Evolutionary conservation across 2,888 invertebrate species (phyloP), one percentile per base, ranked within the genome.

Genomic region (Eremobia ochroleuca): DNA sequence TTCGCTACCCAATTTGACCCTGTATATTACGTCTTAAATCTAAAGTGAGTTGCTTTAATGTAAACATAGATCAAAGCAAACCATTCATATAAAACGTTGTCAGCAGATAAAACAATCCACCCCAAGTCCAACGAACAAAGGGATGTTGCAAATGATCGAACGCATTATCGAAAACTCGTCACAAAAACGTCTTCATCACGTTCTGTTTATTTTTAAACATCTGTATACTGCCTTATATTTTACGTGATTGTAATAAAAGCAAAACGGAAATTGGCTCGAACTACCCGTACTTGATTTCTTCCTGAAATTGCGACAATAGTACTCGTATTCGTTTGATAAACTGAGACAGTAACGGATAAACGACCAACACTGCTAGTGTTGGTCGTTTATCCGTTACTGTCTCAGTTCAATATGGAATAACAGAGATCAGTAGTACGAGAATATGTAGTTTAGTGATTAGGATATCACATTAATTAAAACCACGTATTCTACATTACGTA

Each of bases 101-200:
- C 58, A 71, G 31, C 62, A 49, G 62, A 80, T 72, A 77, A 77
- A 83, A 70, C 65, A 66, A 61, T 76, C 18, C 49, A 66, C 18
- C 34, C 31, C 5, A 62, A 49, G 52, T 75, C 37, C 37, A 37
- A 70, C 68, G 77, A 81, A 88, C 81, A 88, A 88, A 87, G 79
- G 77, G 81, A 78, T 77, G 73, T 78, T 82, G 77, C 85, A 88
- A 90, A 92, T 88, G 91, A 90, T 87, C 82, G 76, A 86, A 86
- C 85, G 85, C 87, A 85, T 85, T 86, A 89, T 76, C 65, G 81
- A 81, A 85, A 86, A 73, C 21, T 78, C 66, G 34, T 73, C 65
- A 31, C 71, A 65, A 73, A 73, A 86, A 70, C 69, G 64, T 64
- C 49, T 28, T 69, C 43, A 73, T 77, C 66, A 64, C 21, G 58